Base-by-base conservation (phyloP, 1,140 invertebrate species). In the Apis cerana region DNA sequence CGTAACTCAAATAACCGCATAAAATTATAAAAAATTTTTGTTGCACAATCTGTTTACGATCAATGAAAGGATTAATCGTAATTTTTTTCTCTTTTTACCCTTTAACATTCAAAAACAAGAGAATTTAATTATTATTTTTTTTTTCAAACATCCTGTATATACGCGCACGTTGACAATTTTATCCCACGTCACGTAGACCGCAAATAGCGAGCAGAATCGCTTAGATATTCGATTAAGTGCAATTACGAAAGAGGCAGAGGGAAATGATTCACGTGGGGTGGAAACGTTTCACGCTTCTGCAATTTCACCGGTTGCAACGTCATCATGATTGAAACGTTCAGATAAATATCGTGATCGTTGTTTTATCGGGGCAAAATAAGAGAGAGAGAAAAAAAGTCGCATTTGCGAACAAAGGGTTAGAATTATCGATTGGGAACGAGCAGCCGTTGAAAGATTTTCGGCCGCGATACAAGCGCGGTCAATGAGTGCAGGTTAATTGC, bases 141-240 rank as follows among this genome's bases (percentile, higher is more conserved):
- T n/a, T 50, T 13, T 7, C 5, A 13, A 8, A 48, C 43, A 68
- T 12, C 21, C 65, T n/a, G 65, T 43, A 43, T 43, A 43, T 43
- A 8, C 17, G 11, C 33, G 7, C 65, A 1, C 65, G 11, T 23
- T 12, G 61, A n/a, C 65, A 68, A 48, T 68, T 68, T 48, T 50
- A 68, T 68, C 48, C 43, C 33, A 43, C 65, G 33, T n/a, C 48
- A 69, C 48, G 62, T 33, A 19, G 62, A 17, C 27, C 62, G 67
- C 21, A 69, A 69, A 69, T 69, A 48, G 72, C 48, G 43, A 27
- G 4, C 23, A 15, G 33, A 23, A 56, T 9, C 71, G 54, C 56
- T 58, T 74, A 74, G 71, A 48, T 58, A 43, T 72, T 72, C 54
- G 27, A 72, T 72, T 72, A 72, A 54, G n/a, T 33, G 56, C 15